These are phyloP conservation scores for Eudorcas thomsonii DNA, from an alignment of 2,113 vertebrate genomes.

Conservation along the genomic window DNA sequence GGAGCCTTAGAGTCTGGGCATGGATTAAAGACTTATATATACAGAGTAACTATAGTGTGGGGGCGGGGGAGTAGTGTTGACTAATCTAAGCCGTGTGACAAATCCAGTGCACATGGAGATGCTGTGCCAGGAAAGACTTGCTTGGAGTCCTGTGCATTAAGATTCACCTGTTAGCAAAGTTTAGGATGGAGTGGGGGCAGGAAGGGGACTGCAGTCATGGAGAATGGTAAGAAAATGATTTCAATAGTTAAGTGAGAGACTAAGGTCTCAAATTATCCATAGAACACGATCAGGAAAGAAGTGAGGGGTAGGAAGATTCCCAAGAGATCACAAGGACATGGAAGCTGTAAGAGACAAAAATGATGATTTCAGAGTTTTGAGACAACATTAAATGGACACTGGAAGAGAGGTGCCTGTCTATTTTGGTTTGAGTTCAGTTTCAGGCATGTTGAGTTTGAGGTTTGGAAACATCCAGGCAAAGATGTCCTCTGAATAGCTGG, in stretches of 20 bases:
- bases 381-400: background rate
- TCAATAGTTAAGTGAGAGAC: background rate
- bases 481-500: background rate
- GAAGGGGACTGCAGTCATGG: background rate
- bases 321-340: background rate
- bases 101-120: background rate
- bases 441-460: background rate
- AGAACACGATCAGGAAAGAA: background rate
- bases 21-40: background rate
- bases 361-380: background rate
- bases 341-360: background rate
- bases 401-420: background rate
- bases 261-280: background rate
- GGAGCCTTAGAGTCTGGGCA: background rate
- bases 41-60: background rate
- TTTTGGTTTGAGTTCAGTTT: background rate
- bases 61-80: background rate
- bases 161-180: background rate
- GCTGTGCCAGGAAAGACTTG: background rate
- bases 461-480: background rate
- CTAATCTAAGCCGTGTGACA: background rate
- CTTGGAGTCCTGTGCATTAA: background rate
- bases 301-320: background rate
- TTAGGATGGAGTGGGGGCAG: background rate
- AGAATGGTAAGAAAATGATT: background rate